A percentile compares a stretch with the other conserved stretches of the same genome.
Evolutionary conservation across 1,140 invertebrate species (phyloP).

Genomic region (Phymastichus coffea): DNA sequence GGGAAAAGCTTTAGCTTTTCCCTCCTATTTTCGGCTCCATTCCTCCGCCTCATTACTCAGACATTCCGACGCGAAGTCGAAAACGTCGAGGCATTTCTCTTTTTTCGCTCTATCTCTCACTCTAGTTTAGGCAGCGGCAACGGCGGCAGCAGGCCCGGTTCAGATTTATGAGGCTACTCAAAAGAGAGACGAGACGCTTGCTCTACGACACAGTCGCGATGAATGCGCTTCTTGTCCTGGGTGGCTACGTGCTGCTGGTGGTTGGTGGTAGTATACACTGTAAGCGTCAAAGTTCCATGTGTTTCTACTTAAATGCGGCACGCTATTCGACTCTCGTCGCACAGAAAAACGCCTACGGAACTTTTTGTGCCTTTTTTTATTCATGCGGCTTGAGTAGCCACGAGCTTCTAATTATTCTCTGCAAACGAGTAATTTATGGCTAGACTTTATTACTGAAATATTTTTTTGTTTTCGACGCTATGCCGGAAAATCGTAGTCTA

Average conservation of each 20-base stretch:
- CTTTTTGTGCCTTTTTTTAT: neutral
- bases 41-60: conserved; percentile 25
- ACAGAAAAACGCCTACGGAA: neutral
- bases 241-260: neutral
- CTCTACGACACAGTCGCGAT: conserved; percentile 17
- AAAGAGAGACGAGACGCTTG: neutral
- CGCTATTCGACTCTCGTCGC: neutral
- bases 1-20: neutral
- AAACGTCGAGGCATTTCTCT: conserved; percentile 17
- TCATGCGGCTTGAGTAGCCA: neutral
- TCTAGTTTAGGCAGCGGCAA: neutral
- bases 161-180: conserved; percentile 26
- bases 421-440: too few species aligned
- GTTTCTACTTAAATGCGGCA: conserved; percentile 12
- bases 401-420: too few species aligned
- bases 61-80: conserved; percentile 14
- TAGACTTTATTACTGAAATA: neutral
- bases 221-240: conserved; percentile 24
- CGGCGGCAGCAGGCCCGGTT: neutral
- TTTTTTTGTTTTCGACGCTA: neutral
- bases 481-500: neutral
- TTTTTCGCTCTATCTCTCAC: neutral
- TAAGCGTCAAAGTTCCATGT: too few species aligned
- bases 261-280: too few species aligned
- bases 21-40: neutral